A percentile compares a stretch with the other conserved stretches of the same genome.
phyloP scores from a whole-genome alignment of 2,888 invertebrate genomes.

The Ophraella communa region DNA sequence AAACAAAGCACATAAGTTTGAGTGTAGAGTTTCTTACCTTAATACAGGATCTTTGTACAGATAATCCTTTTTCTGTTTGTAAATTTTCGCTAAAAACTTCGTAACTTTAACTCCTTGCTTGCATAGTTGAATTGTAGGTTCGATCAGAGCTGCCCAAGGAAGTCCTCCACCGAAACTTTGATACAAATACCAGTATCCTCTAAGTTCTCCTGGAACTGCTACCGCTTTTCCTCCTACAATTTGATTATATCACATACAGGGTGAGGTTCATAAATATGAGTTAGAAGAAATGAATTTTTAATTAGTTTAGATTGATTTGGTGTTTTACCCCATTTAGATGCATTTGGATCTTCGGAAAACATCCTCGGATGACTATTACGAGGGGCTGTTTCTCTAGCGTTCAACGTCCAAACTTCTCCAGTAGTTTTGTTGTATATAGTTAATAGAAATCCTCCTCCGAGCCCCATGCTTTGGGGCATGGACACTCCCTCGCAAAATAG shows the following conservation, averaged over 20 bases:
- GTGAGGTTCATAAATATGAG: too few relatives aligned
- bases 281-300: not conserved
- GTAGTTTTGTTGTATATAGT: constrained; percentile 76
- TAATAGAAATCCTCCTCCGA: constrained; percentile 90
- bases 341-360: constrained; percentile 58
- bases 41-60: constrained; percentile 37
- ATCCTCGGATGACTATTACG: constrained; percentile 69
- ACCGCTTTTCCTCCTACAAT: constrained; percentile 42
- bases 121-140: constrained; percentile 80
- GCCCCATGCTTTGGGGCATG: constrained; percentile 84
- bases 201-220: constrained; percentile 90
- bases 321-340: constrained; percentile 35
- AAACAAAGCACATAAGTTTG: too few relatives aligned
- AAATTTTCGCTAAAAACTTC: constrained; percentile 48
- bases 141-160: constrained; percentile 79
- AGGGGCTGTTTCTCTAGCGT: constrained; percentile 83
- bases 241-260: too few relatives aligned
- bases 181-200: constrained; percentile 83
- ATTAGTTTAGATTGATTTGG: not conserved
- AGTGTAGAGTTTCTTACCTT: constrained; percentile 30
- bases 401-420: constrained; percentile 67
- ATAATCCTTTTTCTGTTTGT: constrained; percentile 26
- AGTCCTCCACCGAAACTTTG: constrained; percentile 65
- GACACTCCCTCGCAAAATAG: constrained; percentile 86
- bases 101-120: constrained; percentile 74